A percentile compares a stretch with the other conserved stretches of the same genome.
These are phyloP conservation scores for Odontamblyopus rebecca DNA, from an alignment of 2,797 vertebrate genomes.

Conservation along the genomic window DNA sequence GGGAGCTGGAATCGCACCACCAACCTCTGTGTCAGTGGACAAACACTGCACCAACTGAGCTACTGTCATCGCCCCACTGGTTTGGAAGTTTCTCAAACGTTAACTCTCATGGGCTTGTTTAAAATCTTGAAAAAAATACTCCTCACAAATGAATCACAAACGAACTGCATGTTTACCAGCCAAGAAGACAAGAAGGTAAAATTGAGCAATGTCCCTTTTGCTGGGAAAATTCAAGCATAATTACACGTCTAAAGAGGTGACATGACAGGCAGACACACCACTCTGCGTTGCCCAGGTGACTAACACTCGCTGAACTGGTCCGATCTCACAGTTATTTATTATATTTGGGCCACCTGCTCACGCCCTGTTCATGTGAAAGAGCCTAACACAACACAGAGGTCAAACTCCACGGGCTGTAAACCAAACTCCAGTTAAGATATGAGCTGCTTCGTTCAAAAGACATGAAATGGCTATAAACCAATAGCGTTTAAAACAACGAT, in stretches of 20 bases:
- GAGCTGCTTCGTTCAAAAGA: not conserved
- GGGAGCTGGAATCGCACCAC: too few species aligned
- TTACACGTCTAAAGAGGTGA: not conserved
- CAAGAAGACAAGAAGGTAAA: too few species aligned
- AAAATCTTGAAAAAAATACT: too few species aligned
- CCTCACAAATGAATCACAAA: too few species aligned
- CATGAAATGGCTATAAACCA: not conserved
- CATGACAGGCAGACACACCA: not conserved
- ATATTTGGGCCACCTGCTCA: constrained; percentile 25
- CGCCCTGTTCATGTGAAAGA: constrained; percentile 24
- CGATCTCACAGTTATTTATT: constrained; percentile 10
- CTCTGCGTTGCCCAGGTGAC: too few species aligned
- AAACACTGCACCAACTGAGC: too few species aligned
- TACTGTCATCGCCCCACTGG: too few species aligned
- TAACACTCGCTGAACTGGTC: constrained; percentile 52
- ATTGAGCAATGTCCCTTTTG: not conserved
- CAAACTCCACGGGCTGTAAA: constrained; percentile 31
- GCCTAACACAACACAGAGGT: not conserved
- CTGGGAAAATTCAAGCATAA: not conserved
- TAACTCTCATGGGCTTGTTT: too few species aligned
- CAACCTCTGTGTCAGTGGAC: too few species aligned
- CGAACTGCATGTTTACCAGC: too few species aligned
- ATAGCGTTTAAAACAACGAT: not conserved
- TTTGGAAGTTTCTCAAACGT: too few species aligned
- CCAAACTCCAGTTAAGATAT: not conserved